Evolutionary conservation across 2,113 vertebrate species (phyloP), one percentile per base, ranked within the genome.

Genomic region (Leptobrachium ailaonicum): DNA sequence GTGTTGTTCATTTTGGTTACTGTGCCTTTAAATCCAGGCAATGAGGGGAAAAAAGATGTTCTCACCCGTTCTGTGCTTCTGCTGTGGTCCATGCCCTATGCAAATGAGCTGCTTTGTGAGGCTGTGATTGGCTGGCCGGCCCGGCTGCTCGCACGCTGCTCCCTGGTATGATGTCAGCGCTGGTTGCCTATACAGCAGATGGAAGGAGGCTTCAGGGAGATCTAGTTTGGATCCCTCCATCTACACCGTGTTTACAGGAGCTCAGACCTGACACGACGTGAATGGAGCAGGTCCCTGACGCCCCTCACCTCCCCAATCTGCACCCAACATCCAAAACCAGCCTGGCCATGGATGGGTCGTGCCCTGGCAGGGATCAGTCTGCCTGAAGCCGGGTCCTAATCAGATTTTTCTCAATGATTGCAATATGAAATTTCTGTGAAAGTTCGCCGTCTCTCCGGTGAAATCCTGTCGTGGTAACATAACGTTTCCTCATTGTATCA

Each of bases 111-210:
- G 85, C 85, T 86, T 84, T 77, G 84, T 85, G 83, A 79, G 86
- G 68, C 83, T 63, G 80, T 76, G 85, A 85, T 88, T 83, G 85
- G 84, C 70, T 82, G 85, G 82, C 84, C 83, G 85, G 84, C 71
- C 79, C 74, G 84, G 88, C 82, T 86, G 85, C 86, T 86, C 85
- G 89, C 90, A 90, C 90, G 88, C 88, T 75, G 84, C 87, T 89
- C 87, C 86, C 84, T 84, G 84, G 85, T 66, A 42, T 85, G 84
- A 85, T 66, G 44, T 84, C 86, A 85, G 85, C 86, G 14, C 89
- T 90, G 64, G 76, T 87, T 77, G 83, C 87, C 85, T 87, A 79
- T 85, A 32, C 82, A 85, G 88, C 89, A 90, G 89, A 91, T 94
- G 90, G 89, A 88, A 86, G 84, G 79, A 86, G 84, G 84, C 83